Conservation (phyloP, 1,140 invertebrate genomes). For the Mizuhopecten yessoensis region DNA sequence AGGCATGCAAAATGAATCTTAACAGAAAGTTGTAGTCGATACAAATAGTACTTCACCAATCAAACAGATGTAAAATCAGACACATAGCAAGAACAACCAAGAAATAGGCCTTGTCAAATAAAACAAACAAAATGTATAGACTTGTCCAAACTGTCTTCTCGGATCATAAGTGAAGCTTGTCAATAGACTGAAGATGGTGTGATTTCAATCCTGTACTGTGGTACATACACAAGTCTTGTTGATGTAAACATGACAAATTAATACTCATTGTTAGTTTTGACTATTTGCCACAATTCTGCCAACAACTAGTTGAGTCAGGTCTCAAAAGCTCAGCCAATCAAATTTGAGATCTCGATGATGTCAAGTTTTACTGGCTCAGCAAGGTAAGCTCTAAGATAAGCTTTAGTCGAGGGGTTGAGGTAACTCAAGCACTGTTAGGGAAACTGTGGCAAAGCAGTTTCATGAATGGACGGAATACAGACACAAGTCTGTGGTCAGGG, state of each 20-base stretch:
- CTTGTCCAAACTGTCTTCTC: background rate
- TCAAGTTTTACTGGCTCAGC: background rate
- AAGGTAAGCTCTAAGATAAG: background rate
- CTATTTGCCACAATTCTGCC: background rate
- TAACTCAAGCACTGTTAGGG: constrained; percentile 15
- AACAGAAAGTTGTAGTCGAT: background rate
- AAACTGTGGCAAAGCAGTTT: constrained; percentile 10
- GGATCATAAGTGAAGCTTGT: background rate
- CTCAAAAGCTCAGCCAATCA: constrained; percentile 17
- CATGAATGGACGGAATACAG: constrained; percentile 19
- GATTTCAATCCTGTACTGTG: background rate
- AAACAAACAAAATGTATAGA: background rate
- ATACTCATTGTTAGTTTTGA: background rate
- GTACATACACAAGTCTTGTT: background rate
- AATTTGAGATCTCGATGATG: background rate
- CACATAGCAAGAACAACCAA: background rate
- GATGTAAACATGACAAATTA: background rate
- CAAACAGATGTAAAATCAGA: background rate
- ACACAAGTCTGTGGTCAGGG: background rate
- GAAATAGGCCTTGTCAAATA: constrained; percentile 3
- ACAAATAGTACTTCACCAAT: background rate
- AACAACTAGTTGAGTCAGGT: constrained; percentile 5
- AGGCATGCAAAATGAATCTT: background rate
- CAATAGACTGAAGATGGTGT: background rate
- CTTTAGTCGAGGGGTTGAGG: constrained; percentile 30